Percentiles rank a stretch among this genome's conserved stretches.
Conservation (phyloP, 2,888 invertebrate species). For the Hydraecia micacea region DNA sequence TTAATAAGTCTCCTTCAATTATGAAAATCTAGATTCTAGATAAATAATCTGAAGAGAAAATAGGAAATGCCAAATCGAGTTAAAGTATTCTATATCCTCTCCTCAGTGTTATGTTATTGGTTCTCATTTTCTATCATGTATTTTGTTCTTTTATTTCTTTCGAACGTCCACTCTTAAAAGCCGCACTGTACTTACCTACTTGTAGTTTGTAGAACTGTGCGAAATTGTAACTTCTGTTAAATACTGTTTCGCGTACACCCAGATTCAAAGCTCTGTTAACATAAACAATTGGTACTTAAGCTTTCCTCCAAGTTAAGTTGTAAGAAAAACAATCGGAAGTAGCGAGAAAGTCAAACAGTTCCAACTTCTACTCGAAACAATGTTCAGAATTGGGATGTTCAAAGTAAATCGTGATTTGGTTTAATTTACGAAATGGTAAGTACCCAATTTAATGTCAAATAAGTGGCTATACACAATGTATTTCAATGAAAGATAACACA, state of each 20-base stretch:
- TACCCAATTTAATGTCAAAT: conserved; percentile 17
- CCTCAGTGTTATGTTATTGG: neutral
- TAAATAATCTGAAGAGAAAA: neutral
- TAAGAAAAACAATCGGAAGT: conserved; percentile 57
- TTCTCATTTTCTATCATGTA: neutral
- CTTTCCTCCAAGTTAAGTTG: conserved; percentile 51
- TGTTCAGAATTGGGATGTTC: conserved; percentile 28
- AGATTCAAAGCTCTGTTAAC: conserved; percentile 41
- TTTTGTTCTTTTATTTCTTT: neutral
- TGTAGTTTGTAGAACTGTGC: conserved; percentile 12
- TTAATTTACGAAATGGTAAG: conserved; percentile 27
- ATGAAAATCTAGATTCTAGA: neutral
- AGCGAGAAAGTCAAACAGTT: conserved; percentile 42
- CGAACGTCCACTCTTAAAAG: conserved; percentile 1
- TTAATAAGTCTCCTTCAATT: neutral
- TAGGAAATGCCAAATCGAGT: neutral
- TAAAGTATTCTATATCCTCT: neutral
- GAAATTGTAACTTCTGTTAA: conserved; percentile 14
- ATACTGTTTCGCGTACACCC: conserved; percentile 11
- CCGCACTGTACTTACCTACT: neutral
- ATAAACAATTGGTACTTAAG: conserved; percentile 57
- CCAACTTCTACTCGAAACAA: conserved; percentile 41
- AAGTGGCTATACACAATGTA: neutral
- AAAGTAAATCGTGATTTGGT: conserved; percentile 34
- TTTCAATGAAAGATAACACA: neutral